Evolutionary conservation across 2,888 invertebrate species (phyloP), one percentile per base, ranked within the genome.

Genomic region (Nasonovia ribisnigri): DNA sequence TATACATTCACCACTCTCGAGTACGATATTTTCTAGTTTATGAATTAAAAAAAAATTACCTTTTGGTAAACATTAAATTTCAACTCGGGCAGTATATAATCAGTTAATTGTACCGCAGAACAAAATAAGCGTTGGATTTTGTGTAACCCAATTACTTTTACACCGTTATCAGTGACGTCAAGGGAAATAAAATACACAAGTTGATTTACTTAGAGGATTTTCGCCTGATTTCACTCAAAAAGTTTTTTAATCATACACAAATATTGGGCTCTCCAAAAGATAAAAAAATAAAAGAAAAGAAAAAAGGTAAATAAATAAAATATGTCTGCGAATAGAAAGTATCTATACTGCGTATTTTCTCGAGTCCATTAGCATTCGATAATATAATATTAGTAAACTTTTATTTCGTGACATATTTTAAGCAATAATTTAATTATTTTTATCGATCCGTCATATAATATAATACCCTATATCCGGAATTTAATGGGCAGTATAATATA

Each of bases 221-320:
- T 92, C 86, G 36, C n/a, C 46, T 87, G 92, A 87, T 92, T 92
- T 86, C 60, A 46, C 60, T 48, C 43, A 57, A 57, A 92, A 92
- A 87, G 86, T 92, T 92, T 92, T 92, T 87, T 92, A 92, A 92
- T 87, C 92, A 92, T 87, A 92, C 48, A 48, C 87, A 87, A 92
- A 92, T 92, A 92, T 87, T 87, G 36, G 86, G 46, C 26, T 48
- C 11, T n/a, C 36, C 3, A 48, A 87, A 92, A 92, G 60, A 42
- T 51, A 42, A 46, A 90, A 67, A 90, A 48, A 90, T 57, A 57
- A 60, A 43, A 8, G 1, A 57, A 67, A n/a, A 13, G 13, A 16
- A 60, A 67, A 67, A 67, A 67, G 67, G n/a, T n/a, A 77, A 77
- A 77, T 36, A 46, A 90, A 57, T 88, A 43, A 67, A 90, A 36